Conservation (phyloP, 2,113 vertebrate species). For the Crotalus helleri region DNA sequence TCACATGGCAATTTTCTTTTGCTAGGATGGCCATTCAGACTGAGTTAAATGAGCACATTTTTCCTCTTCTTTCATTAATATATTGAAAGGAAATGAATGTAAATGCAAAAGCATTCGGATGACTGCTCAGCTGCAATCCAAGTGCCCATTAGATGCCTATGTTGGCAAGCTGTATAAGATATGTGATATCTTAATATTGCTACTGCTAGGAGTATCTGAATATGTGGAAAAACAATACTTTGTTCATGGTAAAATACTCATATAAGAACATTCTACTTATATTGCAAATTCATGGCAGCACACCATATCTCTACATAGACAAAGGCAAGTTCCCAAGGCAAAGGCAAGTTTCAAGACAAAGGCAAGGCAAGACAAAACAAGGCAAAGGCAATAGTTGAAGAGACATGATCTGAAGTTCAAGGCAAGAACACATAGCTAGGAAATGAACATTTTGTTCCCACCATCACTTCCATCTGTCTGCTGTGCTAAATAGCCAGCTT, state of each 20-base stretch:
- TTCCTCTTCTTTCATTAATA: constrained; percentile 3
- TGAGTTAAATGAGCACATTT: constrained; percentile 8
- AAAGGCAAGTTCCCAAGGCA: no score
- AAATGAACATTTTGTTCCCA: no score
- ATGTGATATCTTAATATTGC: constrained; percentile 11
- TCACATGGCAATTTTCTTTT: constrained; percentile 5
- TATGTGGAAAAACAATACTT: neutral
- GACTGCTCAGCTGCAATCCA: constrained; percentile 7
- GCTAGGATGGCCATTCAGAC: constrained; percentile 10
- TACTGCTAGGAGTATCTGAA: neutral
- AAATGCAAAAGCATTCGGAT: neutral
- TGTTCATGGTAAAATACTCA: neutral
- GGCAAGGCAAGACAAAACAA: no score
- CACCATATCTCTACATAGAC: neutral
- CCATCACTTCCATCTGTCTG: no score
- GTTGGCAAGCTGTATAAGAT: constrained; percentile 2
- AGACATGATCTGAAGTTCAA: no score
- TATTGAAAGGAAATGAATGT: neutral
- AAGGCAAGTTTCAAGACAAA: no score
- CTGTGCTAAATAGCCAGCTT: no score
- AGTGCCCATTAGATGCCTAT: neutral
- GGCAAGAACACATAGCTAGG: no score
- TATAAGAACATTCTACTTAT: neutral
- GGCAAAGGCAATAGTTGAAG: no score
- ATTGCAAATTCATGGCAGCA: neutral